Conservation (phyloP, 1,140 invertebrate species). For the Drosophila truncata region DNA sequence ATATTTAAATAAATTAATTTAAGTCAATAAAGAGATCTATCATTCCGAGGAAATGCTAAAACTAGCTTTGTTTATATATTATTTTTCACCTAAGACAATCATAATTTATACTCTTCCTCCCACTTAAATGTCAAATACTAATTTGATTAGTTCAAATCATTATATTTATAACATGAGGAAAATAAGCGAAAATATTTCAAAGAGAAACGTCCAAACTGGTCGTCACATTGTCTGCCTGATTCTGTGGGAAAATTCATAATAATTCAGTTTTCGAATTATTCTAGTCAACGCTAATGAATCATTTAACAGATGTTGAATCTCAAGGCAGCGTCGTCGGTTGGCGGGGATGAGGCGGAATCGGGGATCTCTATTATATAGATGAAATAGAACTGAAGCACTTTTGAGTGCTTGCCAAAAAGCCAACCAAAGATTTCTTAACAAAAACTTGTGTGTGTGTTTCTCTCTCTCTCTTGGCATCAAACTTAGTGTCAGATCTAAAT, state of each 20-base stretch:
- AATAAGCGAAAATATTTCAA: constrained; percentile 34
- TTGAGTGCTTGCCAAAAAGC: constrained; percentile 67
- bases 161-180: constrained; percentile 55
- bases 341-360: constrained; percentile 2
- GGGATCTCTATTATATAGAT: constrained; percentile 43
- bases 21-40: background rate
- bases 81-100: background rate
- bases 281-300: constrained; percentile 68
- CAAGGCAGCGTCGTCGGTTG: constrained; percentile 20
- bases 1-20: background rate
- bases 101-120: constrained; percentile 5
- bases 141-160: constrained; percentile 56
- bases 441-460: constrained; percentile 17
- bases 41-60: too few species aligned
- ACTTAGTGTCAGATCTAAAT: constrained; percentile 67
- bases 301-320: constrained; percentile 74
- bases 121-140: constrained; percentile 45
- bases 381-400: constrained; percentile 53
- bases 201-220: constrained; percentile 55
- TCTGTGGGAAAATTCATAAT: constrained; percentile 44
- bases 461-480: constrained; percentile 39
- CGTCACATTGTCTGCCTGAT: constrained; percentile 69
- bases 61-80: constrained; percentile 9
- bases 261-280: constrained; percentile 55
- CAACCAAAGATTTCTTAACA: constrained; percentile 12